Conservation (phyloP, 1,140 invertebrate genomes). For the Pectinophora gossypiella region DNA sequence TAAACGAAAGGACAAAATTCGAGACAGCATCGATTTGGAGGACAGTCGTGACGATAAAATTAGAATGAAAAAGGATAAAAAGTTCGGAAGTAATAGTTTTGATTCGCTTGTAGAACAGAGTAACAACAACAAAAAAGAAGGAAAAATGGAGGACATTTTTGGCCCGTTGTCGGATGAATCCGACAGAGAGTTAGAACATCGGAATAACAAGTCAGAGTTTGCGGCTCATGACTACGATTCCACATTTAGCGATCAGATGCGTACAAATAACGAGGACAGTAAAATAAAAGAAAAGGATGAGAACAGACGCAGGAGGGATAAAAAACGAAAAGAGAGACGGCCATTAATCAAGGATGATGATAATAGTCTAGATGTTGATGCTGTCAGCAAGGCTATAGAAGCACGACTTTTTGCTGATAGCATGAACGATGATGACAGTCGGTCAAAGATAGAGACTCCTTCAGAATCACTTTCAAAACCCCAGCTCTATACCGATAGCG, state of each 20-base stretch:
- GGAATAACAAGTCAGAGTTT: slow-evolving; percentile 30
- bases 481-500: neutral
- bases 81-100: slow-evolving; percentile 42
- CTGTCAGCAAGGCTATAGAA: slow-evolving; percentile 87
- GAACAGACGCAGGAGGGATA: slow-evolving; percentile 79
- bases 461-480: slow-evolving; percentile 33
- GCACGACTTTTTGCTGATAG: slow-evolving; percentile 82
- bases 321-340: slow-evolving; percentile 80
- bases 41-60: slow-evolving; percentile 75
- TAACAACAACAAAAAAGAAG: slow-evolving; percentile 75
- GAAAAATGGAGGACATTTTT: slow-evolving; percentile 92
- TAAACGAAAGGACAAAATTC: slow-evolving; percentile 81
- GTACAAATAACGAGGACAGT: slow-evolving; percentile 41
- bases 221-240: slow-evolving; percentile 28
- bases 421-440: slow-evolving; percentile 49
- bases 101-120: slow-evolving; percentile 34
- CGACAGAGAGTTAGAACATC: slow-evolving; percentile 44
- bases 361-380: slow-evolving; percentile 86
- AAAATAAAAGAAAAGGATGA: slow-evolving; percentile 74
- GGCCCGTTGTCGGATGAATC: slow-evolving; percentile 88
- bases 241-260: slow-evolving; percentile 23
- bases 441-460: slow-evolving; percentile 44
- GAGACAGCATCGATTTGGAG: slow-evolving; percentile 74
- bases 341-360: slow-evolving; percentile 78
- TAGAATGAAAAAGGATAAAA: slow-evolving; percentile 79